phyloP scores from a whole-genome alignment of 92 coral and sea anemone species.

The Paragorgia papillata region DNA sequence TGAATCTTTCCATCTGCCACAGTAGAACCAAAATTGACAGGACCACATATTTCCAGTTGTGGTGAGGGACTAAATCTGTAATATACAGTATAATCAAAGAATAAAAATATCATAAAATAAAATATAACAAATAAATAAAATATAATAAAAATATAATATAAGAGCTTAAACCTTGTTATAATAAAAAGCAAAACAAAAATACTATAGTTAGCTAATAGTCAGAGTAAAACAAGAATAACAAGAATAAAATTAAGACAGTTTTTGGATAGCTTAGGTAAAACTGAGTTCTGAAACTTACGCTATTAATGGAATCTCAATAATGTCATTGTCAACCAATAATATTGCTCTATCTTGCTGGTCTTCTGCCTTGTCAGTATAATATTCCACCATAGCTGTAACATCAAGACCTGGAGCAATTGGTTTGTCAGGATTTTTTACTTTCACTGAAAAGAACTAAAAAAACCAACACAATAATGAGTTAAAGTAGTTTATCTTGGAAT shows the following conservation, averaged over 20 bases:
- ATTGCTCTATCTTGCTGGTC: slow-evolving; percentile 90
- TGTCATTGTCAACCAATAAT: slow-evolving; percentile 91
- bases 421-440: slow-evolving; percentile 87
- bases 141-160: too few relatives aligned
- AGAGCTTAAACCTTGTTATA: too few relatives aligned
- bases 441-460: slow-evolving; percentile 76
- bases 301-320: slow-evolving; percentile 91
- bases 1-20: slow-evolving; percentile 94
- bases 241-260: too few relatives aligned
- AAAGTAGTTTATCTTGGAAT: too few relatives aligned
- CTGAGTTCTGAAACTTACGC: slow-evolving; percentile 71
- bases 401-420: slow-evolving; percentile 96
- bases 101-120: not conserved
- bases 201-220: too few relatives aligned
- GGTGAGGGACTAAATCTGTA: slow-evolving; percentile 85
- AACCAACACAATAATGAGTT: too few relatives aligned
- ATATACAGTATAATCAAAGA: not conserved
- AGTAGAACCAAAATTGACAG: slow-evolving; percentile 88
- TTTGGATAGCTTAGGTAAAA: too few relatives aligned
- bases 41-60: slow-evolving; percentile 88
- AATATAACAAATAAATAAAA: not conserved
- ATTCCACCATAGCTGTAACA: slow-evolving; percentile 88
- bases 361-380: slow-evolving; percentile 79
- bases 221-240: too few relatives aligned
- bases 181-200: too few relatives aligned